Evolutionary conservation across 1,140 invertebrate genomes (phyloP).

Genomic region (Neodiprion fabricii): DNA sequence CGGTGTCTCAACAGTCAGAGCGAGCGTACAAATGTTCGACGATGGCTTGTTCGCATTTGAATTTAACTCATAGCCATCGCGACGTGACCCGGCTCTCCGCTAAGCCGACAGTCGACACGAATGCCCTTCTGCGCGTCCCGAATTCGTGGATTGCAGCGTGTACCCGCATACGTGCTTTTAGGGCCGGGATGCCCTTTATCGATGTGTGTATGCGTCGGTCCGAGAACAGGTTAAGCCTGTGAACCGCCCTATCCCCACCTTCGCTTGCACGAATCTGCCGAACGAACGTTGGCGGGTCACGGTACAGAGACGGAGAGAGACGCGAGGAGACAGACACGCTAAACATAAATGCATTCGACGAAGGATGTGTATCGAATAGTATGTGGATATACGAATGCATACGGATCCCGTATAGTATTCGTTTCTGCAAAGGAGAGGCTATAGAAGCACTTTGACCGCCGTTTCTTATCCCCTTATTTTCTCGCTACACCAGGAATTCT

Average conservation of each 20-base stretch:
- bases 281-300: neutral
- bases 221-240: conserved; percentile 3
- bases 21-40: neutral
- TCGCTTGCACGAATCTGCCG: neutral
- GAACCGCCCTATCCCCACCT: neutral
- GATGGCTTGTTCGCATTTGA: neutral
- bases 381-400: no score
- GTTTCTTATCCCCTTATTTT: neutral
- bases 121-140: neutral
- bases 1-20: neutral
- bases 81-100: neutral
- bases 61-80: neutral
- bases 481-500: neutral
- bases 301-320: neutral
- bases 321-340: neutral
- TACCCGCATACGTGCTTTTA: neutral
- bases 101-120: neutral
- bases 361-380: no score
- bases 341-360: no score
- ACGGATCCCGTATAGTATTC: no score
- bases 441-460: neutral
- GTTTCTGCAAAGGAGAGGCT: neutral
- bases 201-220: neutral
- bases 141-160: neutral
- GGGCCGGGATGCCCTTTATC: neutral